Base-by-base conservation (phyloP, 2,888 invertebrate genomes). In the Lithodes maja region DNA sequence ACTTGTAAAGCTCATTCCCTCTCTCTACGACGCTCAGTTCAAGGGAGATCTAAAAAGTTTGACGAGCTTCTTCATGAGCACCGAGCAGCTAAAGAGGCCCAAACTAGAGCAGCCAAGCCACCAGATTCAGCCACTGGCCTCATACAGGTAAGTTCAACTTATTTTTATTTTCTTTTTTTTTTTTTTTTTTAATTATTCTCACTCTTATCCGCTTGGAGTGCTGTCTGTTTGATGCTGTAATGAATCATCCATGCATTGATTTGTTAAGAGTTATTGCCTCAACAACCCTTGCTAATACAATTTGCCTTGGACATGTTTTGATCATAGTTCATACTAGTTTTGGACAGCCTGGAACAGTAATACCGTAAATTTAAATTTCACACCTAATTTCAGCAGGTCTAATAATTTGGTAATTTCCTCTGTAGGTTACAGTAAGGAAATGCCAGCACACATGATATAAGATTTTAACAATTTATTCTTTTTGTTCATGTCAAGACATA, bases 1-100 rank as follows among this genome's bases (percentile, higher is more conserved):
- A 91, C 91, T 55, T 92, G 92, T 69, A 91, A 91, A 74, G 90
- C 91, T 15, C 92, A 92, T 86, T 87, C 90, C 52, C 84, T 91
- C 5, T 84, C 86, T 33, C 79, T 91, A 7, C 85, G 97, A 89
- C 94, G 97, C 91, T 95, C 95, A 49, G 97, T 97, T 61, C 94
- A 95, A 89, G 97, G 96, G 0, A 95, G 97, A 82, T 95, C 95
- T 89, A 96, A 96, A 93, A 95, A 96, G 49, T 97, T 97, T 94
- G 97, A 97, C 93, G 95, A 96, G 87, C 94, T 97, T 86, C 94
- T 97, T 91, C 95, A 96, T 69, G 97, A 97, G 93, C 96, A 96
- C 93, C 94, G 96, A 82, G 96, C 96, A 68, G 95, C 96, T 90
- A 95, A 95, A 92, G 96, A 96, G 91, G 93, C 93, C 17, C 91